Conservation (phyloP, 2,888 invertebrate species). For the Nemotelus pantherinus region DNA sequence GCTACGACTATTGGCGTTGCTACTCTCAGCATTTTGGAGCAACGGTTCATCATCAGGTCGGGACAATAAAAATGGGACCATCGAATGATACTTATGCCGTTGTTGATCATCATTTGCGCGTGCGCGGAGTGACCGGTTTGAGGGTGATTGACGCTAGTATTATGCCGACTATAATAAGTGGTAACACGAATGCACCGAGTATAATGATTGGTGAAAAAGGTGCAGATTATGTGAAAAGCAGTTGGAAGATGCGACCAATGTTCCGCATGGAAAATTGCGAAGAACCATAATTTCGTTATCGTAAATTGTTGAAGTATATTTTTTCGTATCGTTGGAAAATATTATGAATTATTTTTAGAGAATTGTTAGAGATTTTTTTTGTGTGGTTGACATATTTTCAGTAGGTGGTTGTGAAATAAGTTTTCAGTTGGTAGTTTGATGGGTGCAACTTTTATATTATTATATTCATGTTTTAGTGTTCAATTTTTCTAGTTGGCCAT, state of each 20-base stretch:
- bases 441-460: too few relatives aligned
- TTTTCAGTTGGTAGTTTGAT: too few relatives aligned
- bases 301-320: too few relatives aligned
- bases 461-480: too few relatives aligned
- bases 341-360: too few relatives aligned
- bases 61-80: constrained; percentile 76
- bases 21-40: constrained; percentile 70
- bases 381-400: too few relatives aligned
- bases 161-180: constrained; percentile 68
- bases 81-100: constrained; percentile 69
- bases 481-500: too few relatives aligned
- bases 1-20: constrained; percentile 73
- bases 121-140: constrained; percentile 66
- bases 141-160: constrained; percentile 69
- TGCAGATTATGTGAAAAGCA: constrained; percentile 68
- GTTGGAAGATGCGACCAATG: constrained; percentile 66
- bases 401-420: too few relatives aligned
- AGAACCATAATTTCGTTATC: too few relatives aligned
- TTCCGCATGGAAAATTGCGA: too few relatives aligned
- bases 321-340: too few relatives aligned
- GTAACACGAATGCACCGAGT: constrained; percentile 68
- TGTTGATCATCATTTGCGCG: constrained; percentile 70
- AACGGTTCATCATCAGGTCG: constrained; percentile 73
- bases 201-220: constrained; percentile 71
- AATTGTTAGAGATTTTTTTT: too few relatives aligned